Evolutionary conservation across 2,888 invertebrate genomes (phyloP).

Genomic region (Amphipoea lucens): DNA sequence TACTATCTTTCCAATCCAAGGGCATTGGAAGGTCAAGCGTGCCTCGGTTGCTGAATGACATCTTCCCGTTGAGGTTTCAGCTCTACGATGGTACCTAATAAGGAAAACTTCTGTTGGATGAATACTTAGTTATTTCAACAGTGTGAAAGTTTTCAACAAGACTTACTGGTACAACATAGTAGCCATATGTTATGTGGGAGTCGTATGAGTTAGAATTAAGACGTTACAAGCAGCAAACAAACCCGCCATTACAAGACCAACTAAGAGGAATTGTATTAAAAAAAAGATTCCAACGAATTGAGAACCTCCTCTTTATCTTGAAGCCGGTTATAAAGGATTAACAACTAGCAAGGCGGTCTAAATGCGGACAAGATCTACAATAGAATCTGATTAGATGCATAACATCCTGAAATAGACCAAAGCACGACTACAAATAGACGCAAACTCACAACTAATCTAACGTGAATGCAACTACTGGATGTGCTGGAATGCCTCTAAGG

Average conservation of each 20-base stretch:
- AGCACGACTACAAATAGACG: slow-evolving; percentile 11
- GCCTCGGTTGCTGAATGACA: slow-evolving; percentile 19
- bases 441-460: slow-evolving; percentile 3
- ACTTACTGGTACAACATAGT: not conserved
- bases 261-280: not conserved
- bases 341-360: not conserved
- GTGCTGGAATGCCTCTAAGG: not conserved
- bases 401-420: not conserved
- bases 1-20: slow-evolving; percentile 17
- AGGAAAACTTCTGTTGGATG: not conserved
- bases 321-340: not conserved
- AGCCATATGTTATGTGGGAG: not conserved
- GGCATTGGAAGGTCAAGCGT: slow-evolving; percentile 43
- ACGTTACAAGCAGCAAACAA: not conserved
- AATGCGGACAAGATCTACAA: not conserved
- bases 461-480: slow-evolving; percentile 1
- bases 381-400: not conserved
- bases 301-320: not conserved
- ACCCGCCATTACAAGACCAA: too few relatives aligned
- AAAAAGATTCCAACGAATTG: not conserved
- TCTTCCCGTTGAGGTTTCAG: slow-evolving; percentile 8
- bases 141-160: slow-evolving; percentile 3
- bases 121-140: not conserved
- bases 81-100: not conserved
- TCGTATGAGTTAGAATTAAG: not conserved